Conservation (phyloP, 2,797 vertebrate species). For the Tamandua tetradactyla region DNA sequence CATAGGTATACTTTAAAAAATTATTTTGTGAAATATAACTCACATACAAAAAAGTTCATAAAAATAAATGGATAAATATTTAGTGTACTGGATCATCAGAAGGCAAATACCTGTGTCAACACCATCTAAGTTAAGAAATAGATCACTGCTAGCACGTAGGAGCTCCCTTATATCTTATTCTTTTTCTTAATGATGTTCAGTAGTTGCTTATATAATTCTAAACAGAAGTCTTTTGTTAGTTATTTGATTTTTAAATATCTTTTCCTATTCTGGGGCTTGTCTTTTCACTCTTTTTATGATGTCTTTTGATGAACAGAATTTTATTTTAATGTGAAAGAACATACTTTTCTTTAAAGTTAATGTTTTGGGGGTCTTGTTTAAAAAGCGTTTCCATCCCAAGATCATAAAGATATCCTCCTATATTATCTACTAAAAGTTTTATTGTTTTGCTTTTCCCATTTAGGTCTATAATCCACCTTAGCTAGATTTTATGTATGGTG, state of each 20-base stretch:
- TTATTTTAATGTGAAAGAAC: neutral
- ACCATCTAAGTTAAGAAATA: neutral
- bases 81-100: neutral
- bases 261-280: neutral
- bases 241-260: neutral
- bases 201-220: neutral
- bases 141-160: neutral
- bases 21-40: neutral
- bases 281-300: neutral
- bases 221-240: neutral
- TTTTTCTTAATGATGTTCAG: neutral
- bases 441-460: neutral
- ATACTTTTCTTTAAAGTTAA: neutral
- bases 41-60: neutral
- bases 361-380: neutral
- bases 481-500: neutral
- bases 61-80: neutral
- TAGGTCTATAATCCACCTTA: neutral
- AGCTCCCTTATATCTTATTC: neutral
- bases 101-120: neutral
- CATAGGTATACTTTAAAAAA: neutral
- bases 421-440: neutral
- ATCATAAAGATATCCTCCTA: neutral
- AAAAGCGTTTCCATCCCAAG: neutral
- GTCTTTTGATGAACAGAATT: neutral